These are phyloP conservation scores for Uromys caudimaculatus DNA, from an alignment of 2,797 vertebrate species.

Conservation along the genomic window DNA sequence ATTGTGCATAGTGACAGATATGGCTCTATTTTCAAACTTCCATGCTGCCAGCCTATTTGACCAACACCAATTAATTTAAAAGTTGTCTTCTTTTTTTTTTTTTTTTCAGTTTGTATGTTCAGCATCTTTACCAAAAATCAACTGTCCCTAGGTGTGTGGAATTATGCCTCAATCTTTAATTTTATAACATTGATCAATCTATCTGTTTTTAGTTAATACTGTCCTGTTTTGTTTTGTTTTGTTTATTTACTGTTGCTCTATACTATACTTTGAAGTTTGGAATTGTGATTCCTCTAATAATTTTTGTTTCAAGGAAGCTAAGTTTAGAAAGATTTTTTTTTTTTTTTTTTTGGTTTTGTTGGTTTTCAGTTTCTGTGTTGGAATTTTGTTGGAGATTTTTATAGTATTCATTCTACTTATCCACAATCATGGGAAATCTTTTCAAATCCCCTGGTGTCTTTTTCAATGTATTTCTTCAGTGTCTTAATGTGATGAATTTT, in stretches of 20 bases:
- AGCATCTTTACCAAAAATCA: too few relatives aligned
- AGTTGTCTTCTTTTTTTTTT: too few relatives aligned
- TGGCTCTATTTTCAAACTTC: too few relatives aligned
- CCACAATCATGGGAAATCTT: not conserved
- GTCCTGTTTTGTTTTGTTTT: too few relatives aligned
- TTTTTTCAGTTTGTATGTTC: too few relatives aligned
- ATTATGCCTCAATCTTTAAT: not conserved
- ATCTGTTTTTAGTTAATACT: not conserved
- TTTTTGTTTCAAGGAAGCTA: not conserved
- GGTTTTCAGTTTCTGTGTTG: not conserved
- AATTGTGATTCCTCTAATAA: not conserved
- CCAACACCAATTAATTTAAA: too few relatives aligned
- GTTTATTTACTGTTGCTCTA: not conserved
- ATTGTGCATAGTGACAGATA: too few relatives aligned
- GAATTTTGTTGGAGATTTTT: not conserved
- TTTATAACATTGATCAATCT: not conserved
- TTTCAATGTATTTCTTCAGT: not conserved
- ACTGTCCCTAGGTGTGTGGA: too few relatives aligned
- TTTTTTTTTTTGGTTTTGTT: not conserved
- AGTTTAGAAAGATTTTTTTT: not conserved
- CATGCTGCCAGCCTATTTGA: too few relatives aligned
- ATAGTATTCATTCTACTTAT: not conserved
- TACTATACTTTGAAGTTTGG: not conserved
- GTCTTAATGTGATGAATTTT: not conserved
- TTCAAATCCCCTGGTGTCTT: not conserved